Percentiles rank a stretch among this genome's conserved stretches.
These are phyloP conservation scores for Brachionus angularis DNA, from an alignment of 1,140 invertebrate species.

Conservation along the genomic window DNA sequence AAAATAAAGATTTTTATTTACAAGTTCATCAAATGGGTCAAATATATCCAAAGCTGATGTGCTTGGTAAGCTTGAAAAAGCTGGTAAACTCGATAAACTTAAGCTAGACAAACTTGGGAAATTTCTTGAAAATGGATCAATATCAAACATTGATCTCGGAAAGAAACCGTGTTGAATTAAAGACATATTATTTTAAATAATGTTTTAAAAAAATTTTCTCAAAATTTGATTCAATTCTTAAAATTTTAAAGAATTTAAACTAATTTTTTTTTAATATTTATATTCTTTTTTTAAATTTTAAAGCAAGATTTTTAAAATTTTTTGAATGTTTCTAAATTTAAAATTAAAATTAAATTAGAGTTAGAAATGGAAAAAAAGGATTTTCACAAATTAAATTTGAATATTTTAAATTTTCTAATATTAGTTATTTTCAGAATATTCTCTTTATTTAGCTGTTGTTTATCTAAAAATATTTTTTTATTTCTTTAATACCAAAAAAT, in stretches of 20 bases:
- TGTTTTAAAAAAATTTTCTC: neutral
- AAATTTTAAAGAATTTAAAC: neutral
- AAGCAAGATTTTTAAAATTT: too few species aligned
- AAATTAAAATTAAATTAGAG: neutral
- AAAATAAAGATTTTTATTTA: neutral
- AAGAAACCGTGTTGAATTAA: conserved; percentile 25
- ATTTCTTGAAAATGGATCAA: neutral
- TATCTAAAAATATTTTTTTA: too few species aligned
- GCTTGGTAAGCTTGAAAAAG: neutral
- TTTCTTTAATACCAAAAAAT: too few species aligned
- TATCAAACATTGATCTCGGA: conserved; percentile 30
- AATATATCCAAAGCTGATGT: conserved; percentile 12
- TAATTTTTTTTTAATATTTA: conserved; percentile 10
- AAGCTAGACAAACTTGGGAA: neutral
- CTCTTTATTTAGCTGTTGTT: too few species aligned
- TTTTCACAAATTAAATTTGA: too few species aligned
- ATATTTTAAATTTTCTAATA: too few species aligned
- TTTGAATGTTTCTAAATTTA: neutral
- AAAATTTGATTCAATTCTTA: neutral
- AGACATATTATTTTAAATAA: conserved; percentile 24
- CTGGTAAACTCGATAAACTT: neutral
- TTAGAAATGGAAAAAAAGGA: neutral
- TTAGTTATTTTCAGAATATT: too few species aligned
- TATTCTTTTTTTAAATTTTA: neutral
- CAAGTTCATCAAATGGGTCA: conserved; percentile 42